phyloP scores from a whole-genome alignment of 2,113 vertebrate genomes.

The Burhinus bistriatus region DNA sequence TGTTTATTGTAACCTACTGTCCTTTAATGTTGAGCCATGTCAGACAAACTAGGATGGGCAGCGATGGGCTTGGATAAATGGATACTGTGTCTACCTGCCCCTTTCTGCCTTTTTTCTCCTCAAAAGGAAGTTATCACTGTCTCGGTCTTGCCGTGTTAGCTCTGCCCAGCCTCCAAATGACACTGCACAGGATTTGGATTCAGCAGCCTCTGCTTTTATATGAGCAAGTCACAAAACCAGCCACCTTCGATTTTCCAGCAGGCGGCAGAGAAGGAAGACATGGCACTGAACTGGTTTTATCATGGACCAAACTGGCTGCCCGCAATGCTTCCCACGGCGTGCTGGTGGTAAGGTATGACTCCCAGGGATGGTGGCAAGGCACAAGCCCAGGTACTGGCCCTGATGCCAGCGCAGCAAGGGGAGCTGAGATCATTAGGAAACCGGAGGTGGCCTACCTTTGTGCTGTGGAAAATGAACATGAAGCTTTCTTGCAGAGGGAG shows the following conservation, averaged over 20 bases:
- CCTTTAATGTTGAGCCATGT: background rate
- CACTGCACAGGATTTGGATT: accelerated
- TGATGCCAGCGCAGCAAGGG: background rate
- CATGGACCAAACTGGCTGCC: background rate
- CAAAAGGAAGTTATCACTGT: background rate
- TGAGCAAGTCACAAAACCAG: background rate
- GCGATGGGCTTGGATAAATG: background rate
- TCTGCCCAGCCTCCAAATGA: background rate
- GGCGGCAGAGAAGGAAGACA: accelerated
- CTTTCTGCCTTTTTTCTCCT: background rate
- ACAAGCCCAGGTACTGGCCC: background rate
- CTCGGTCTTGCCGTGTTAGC: accelerated
- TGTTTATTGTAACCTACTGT: background rate
- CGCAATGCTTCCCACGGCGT: accelerated
- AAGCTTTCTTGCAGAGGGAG: background rate
- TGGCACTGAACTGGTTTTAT: background rate
- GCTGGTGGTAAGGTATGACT: background rate
- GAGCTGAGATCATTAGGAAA: background rate
- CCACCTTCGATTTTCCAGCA: background rate
- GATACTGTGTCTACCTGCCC: background rate
- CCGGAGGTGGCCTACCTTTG: background rate
- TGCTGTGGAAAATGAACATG: background rate
- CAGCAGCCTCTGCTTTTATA: background rate
- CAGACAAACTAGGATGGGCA: background rate
- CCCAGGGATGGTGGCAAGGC: background rate